Conservation (phyloP, 1,140 invertebrate species). For the Drosophila leontia region DNA sequence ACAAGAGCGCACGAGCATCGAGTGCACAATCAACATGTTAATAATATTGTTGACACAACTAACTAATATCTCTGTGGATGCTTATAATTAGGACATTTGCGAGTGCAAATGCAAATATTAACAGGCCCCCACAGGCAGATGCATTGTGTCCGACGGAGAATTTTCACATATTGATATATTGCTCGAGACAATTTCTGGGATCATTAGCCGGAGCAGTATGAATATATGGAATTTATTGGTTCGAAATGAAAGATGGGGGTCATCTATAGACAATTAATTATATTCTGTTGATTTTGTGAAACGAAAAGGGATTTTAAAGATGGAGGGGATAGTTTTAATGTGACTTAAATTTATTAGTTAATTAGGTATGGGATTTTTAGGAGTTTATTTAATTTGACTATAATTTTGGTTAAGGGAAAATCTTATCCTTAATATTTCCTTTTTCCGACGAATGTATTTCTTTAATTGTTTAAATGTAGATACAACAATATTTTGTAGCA, state of each 20-base stretch:
- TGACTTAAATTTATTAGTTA: background rate
- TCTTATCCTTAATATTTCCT: background rate
- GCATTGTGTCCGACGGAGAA: constrained; percentile 3
- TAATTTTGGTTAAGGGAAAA: background rate
- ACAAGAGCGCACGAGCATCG: constrained; percentile 5
- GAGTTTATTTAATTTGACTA: background rate
- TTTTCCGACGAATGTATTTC: no score
- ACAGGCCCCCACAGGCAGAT: constrained; percentile 14
- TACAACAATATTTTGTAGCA: background rate
- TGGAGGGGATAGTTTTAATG: background rate
- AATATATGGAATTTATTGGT: constrained; percentile 5
- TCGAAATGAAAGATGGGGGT: background rate
- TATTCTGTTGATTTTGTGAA: constrained; percentile 10
- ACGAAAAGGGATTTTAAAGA: background rate
- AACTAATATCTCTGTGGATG: constrained; percentile 34
- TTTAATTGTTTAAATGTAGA: background rate
- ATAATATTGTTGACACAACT: constrained; percentile 23
- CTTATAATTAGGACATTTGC: constrained; percentile 30
- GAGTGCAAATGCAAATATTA: constrained; percentile 35
- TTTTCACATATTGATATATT: background rate
- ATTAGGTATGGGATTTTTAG: background rate
- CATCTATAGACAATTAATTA: constrained; percentile 1
- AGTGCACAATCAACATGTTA: constrained; percentile 32
- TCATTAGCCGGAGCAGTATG: constrained; percentile 2
- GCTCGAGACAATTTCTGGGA: constrained; percentile 12